These are phyloP conservation scores for Arenicola marina DNA, from an alignment of 2,888 invertebrate genomes.

Conservation along the genomic window DNA sequence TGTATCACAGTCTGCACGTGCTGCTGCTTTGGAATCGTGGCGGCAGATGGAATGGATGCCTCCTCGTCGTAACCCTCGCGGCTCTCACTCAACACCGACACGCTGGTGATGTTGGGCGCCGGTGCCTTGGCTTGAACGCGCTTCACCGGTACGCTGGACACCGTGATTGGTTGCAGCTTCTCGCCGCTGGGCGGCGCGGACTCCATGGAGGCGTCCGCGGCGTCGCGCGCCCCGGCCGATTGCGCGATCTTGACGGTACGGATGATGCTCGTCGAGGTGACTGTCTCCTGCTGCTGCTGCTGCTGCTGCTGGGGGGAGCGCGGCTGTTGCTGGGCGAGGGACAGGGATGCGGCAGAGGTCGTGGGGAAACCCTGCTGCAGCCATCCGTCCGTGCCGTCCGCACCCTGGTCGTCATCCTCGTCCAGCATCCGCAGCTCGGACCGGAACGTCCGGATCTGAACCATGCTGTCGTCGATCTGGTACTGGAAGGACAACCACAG, in stretches of 20 bases:
- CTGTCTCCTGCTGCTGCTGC: too few relatives aligned
- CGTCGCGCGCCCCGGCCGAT: neutral
- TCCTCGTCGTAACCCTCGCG: neutral
- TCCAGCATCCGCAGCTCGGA: constrained; percentile 69
- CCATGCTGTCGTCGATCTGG: constrained; percentile 48
- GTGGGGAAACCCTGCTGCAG: neutral
- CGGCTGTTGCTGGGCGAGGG: neutral
- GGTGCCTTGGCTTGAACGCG: neutral
- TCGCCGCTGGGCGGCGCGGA: neutral
- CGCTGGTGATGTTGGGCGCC: constrained; percentile 20
- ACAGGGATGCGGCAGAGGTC: neutral
- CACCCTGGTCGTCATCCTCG: constrained; percentile 17
- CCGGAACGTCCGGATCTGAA: constrained; percentile 70
- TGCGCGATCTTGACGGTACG: neutral
- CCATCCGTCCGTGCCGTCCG: neutral
- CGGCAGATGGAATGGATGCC: neutral
- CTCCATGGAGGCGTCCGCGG: neutral
- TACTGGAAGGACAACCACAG: constrained; percentile 47
- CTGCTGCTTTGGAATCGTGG: constrained; percentile 11
- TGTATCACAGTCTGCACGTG: constrained; percentile 48
- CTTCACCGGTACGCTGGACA: neutral
- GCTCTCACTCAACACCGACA: constrained; percentile 18
- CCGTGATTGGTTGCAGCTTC: neutral
- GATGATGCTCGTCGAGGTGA: neutral
- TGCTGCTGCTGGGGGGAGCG: too few relatives aligned